Base-by-base conservation (phyloP, 2,797 vertebrate genomes). In the Podargus strigoides region DNA sequence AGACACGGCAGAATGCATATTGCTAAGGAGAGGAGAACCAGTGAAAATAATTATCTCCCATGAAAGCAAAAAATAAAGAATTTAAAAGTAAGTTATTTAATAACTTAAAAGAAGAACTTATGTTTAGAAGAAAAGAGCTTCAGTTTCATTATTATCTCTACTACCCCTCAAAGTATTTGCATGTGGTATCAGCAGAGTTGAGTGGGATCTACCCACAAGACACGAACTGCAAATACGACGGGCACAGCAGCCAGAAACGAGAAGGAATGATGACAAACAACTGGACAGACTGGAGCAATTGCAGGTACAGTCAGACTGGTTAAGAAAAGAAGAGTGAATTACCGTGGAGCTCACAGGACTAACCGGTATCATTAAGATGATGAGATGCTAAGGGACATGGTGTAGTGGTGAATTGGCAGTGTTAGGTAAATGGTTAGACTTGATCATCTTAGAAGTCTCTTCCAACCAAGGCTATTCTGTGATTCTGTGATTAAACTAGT, bases 1-100 rank as follows among this genome's bases (percentile, higher is more conserved):
- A 99, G 98, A 94, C 99, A 99, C 0, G 99, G 99, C 90, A 99
- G 97, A 95, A 99, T 99, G 97, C 99, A 99, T 96, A 99, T 99
- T 3, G 99, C 99, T 99, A 86, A 55, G n/a, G 22, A 85, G 90
- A 62, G 62, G 50, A 63, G 14, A 46, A 58, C 6, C 68, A 79
- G 36, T 68, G 58, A 87, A 73, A 77, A 78, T 2, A 53, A 72
- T 76, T 55, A 74, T 17, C 17, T 72, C 9, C 12, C 44, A 73
- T 4, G 30, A 72, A 75, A 89, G 10, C 4, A 22, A 63, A 86
- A 42, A 77, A 58, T 5, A 37, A 50, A 67, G 9, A n/a, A n/a
- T n/a, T n/a, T n/a, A n/a, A n/a, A n/a, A n/a, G n/a, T n/a, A n/a
- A n/a, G n/a, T n/a, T n/a, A n/a, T n/a, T n/a, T n/a, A n/a, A n/a